Evolutionary conservation across 1,140 invertebrate genomes (phyloP).

Genomic region (Heliconius hermathena): DNA sequence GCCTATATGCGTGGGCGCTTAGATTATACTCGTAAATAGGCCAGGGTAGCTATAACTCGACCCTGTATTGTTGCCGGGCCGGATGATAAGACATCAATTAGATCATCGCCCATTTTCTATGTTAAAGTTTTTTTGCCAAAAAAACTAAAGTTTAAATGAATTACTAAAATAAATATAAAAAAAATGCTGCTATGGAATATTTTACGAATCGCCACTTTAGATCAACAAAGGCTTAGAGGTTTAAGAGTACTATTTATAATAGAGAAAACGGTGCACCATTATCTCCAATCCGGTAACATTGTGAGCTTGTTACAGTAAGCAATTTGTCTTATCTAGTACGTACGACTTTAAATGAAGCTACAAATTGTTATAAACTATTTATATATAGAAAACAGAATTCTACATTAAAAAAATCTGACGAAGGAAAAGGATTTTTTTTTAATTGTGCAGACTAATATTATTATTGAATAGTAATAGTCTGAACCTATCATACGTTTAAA

Average conservation of each 20-base stretch:
- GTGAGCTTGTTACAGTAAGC: slow-evolving; percentile 6
- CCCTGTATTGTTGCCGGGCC: slow-evolving; percentile 40
- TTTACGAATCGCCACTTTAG: neutral
- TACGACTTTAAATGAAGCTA: neutral
- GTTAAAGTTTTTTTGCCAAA: neutral
- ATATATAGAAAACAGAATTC: neutral
- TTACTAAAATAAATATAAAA: neutral
- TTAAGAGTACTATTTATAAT: neutral
- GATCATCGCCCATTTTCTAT: slow-evolving; percentile 28
- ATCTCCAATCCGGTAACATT: slow-evolving; percentile 9
- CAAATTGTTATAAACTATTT: neutral
- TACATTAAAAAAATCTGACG: neutral
- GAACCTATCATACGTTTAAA: too few relatives aligned
- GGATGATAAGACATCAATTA: slow-evolving; percentile 25
- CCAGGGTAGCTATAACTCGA: slow-evolving; percentile 59
- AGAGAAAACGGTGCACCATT: slow-evolving; percentile 12
- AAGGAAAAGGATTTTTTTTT: too few relatives aligned
- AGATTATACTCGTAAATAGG: slow-evolving; percentile 68
- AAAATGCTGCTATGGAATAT: neutral
- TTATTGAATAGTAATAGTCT: too few relatives aligned
- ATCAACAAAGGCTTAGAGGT: neutral
- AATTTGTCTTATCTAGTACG: neutral
- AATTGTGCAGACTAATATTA: too few relatives aligned
- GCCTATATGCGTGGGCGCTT: slow-evolving; percentile 63
- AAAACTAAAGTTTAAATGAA: neutral